phyloP scores from a whole-genome alignment of 2,797 vertebrate genomes.

The Mionectes olivaceus region DNA sequence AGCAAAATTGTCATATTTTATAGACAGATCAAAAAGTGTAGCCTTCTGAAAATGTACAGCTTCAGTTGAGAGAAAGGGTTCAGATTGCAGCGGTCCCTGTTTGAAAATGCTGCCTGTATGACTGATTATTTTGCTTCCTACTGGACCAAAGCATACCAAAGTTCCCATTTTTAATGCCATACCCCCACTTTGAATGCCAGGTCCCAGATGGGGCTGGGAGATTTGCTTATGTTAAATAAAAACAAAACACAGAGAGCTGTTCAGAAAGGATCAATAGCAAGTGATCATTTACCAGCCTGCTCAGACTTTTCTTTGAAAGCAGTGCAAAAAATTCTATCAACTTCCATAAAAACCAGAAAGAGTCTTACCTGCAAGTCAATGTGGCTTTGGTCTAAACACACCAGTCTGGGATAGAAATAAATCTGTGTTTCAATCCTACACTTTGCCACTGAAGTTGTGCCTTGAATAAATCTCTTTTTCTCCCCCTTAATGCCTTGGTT shows the following conservation, averaged over 20 bases:
- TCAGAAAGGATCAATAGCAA: background rate
- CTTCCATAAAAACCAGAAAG: background rate
- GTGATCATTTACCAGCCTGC: background rate
- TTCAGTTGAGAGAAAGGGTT: background rate
- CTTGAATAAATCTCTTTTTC: background rate
- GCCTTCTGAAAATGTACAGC: background rate
- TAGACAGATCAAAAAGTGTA: background rate
- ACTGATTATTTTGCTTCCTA: constrained; percentile 2
- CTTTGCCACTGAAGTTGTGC: background rate
- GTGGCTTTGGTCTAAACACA: background rate
- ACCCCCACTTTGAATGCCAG: background rate
- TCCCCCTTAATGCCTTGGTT: background rate
- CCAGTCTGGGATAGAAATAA: background rate
- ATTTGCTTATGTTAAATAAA: background rate
- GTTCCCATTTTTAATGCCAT: background rate
- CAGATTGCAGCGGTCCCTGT: background rate
- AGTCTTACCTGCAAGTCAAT: background rate
- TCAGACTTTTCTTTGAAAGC: background rate
- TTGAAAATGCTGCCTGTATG: background rate
- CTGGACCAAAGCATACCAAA: background rate
- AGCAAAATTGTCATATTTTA: background rate
- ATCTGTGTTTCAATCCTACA: background rate
- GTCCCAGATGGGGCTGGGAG: background rate
- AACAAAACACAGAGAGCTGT: background rate
- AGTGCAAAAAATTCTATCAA: fast-evolving